phyloP scores from a whole-genome alignment of 2,797 vertebrate species.

The Acridotheres tristis region DNA sequence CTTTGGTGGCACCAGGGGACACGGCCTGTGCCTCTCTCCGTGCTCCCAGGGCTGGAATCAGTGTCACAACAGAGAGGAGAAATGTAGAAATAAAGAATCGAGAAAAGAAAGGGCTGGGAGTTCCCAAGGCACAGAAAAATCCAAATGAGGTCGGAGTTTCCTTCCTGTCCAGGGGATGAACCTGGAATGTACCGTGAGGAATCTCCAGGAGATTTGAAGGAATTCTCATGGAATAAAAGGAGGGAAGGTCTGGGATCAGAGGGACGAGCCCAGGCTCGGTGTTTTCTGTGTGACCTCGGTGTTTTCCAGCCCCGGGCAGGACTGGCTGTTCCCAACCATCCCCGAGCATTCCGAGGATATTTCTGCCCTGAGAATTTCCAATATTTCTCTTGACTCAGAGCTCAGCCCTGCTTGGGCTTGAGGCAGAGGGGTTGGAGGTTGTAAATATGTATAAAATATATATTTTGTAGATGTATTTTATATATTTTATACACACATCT shows the following conservation, averaged over 20 bases:
- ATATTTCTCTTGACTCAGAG: not conserved
- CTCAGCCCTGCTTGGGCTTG: not conserved
- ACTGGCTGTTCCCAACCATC: not conserved
- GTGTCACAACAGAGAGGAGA: not conserved
- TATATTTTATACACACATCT: accelerated
- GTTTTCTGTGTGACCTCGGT: not conserved
- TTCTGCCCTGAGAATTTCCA: not conserved
- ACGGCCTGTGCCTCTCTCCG: accelerated
- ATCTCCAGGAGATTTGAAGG: accelerated
- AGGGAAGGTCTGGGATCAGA: accelerated
- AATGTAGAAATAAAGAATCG: no score
- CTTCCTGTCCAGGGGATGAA: accelerated
- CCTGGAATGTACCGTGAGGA: not conserved
- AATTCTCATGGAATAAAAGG: accelerated
- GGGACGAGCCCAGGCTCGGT: not conserved
- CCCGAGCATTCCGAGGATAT: accelerated
- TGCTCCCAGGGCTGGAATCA: not conserved
- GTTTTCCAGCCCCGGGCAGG: not conserved
- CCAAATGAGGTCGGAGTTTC: accelerated
- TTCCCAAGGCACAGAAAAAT: not conserved
- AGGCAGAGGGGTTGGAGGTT: no score
- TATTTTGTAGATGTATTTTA: not conserved
- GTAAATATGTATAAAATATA: not conserved
- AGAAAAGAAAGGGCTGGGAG: accelerated
- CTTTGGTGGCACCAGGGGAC: not conserved